Conservation (phyloP, 2,797 vertebrate genomes). For the Morus bassanus region DNA sequence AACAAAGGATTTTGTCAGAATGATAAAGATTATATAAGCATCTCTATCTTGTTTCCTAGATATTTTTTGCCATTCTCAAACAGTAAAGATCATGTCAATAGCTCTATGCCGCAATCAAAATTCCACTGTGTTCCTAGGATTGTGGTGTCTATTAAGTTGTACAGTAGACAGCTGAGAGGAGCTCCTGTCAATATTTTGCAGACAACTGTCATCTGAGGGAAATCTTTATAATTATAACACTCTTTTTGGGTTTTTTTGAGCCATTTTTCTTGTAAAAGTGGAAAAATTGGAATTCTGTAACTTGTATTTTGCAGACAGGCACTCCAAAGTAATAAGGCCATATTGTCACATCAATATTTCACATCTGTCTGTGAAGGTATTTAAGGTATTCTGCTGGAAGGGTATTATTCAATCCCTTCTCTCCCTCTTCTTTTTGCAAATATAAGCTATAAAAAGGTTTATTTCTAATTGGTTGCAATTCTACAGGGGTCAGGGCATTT, state of each 20-base stretch:
- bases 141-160: background rate
- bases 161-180: constrained; percentile 17
- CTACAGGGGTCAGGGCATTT: background rate
- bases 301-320: background rate
- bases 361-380: background rate
- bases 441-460: background rate
- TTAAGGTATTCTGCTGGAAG: background rate
- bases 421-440: background rate
- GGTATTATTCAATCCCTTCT: background rate
- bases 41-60: constrained; percentile 1
- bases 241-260: background rate
- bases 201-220: constrained; percentile 4
- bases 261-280: background rate
- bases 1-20: constrained; percentile 8
- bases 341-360: background rate
- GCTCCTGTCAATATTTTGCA: constrained; percentile 23
- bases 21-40: background rate
- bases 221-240: background rate
- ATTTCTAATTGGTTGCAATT: background rate
- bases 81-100: constrained; percentile 34
- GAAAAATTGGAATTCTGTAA: background rate
- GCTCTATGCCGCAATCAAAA: background rate
- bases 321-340: background rate
- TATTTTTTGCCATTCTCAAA: constrained; percentile 11
- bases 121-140: background rate